Evolutionary conservation across 1,140 invertebrate genomes (phyloP).

Genomic region (Brachionus manjavacas): DNA sequence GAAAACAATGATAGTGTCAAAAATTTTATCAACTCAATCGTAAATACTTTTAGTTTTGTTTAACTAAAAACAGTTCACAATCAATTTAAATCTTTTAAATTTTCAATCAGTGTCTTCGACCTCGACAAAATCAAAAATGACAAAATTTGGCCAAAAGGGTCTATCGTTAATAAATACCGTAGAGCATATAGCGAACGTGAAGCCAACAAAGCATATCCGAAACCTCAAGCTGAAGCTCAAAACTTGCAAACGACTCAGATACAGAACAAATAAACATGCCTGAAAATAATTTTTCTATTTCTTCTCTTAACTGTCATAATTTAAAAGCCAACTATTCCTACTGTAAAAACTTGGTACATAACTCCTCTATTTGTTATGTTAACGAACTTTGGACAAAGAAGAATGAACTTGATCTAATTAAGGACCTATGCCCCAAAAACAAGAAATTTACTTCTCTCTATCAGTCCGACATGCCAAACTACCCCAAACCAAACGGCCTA

Average conservation of each 20-base stretch:
- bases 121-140: neutral
- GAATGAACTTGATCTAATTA: neutral
- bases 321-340: neutral
- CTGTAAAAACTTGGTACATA: neutral
- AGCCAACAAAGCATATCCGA: neutral
- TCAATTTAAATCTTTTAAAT: neutral
- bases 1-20: neutral
- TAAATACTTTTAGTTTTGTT: neutral
- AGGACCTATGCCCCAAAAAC: neutral
- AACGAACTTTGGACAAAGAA: neutral
- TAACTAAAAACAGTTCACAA: neutral
- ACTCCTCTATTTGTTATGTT: neutral
- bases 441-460: neutral
- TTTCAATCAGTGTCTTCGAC: neutral
- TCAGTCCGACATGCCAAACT: neutral
- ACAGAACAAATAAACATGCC: neutral
- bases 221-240: neutral
- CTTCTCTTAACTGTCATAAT: neutral
- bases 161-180: neutral
- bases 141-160: neutral
- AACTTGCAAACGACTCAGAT: neutral
- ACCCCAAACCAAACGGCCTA: neutral
- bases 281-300: neutral
- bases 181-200: neutral
- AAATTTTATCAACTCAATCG: neutral